These are phyloP conservation scores for Drosophila picticornis DNA, from an alignment of 2,888 invertebrate genomes.

Conservation along the genomic window DNA sequence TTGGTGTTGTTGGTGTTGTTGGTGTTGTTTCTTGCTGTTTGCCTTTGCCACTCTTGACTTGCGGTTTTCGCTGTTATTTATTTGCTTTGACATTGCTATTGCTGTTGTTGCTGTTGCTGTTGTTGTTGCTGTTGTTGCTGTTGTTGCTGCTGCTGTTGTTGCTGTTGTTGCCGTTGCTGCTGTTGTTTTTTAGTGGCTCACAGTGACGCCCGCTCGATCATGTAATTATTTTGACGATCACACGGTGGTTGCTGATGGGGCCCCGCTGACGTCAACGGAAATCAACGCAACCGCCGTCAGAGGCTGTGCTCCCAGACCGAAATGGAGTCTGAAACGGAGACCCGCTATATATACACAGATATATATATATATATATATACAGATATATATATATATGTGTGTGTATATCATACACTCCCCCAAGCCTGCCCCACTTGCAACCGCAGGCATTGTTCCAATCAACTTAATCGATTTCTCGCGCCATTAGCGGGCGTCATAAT, in stretches of 20 bases:
- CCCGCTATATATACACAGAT: not conserved
- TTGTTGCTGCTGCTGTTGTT: not conserved
- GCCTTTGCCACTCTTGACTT: conserved; percentile 55
- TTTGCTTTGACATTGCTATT: conserved; percentile 25
- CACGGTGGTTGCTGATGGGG: conserved; percentile 55
- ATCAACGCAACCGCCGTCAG: conserved; percentile 43
- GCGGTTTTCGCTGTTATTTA: conserved; percentile 45
- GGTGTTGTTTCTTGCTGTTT: conserved; percentile 35
- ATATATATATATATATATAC: not conserved
- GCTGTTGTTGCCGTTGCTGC: conserved; percentile 16
- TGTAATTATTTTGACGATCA: conserved; percentile 79
- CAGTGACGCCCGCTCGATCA: conserved; percentile 51
- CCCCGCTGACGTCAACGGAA: conserved; percentile 75
- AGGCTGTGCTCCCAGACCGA: conserved; percentile 13
- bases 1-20: not conserved
- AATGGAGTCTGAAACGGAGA: conserved; percentile 7
- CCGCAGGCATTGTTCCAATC: not conserved
- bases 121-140: not conserved
- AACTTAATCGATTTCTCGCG: conserved; percentile 70
- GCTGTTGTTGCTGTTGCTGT: not conserved
- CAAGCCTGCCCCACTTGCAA: not conserved
- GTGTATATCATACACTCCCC: not conserved
- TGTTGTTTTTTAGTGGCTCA: conserved; percentile 45
- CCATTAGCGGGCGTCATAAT: conserved; percentile 72
- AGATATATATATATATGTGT: not conserved